Evolutionary conservation across 2,888 invertebrate genomes (phyloP).

Genomic region (Cerastoderma edule): DNA sequence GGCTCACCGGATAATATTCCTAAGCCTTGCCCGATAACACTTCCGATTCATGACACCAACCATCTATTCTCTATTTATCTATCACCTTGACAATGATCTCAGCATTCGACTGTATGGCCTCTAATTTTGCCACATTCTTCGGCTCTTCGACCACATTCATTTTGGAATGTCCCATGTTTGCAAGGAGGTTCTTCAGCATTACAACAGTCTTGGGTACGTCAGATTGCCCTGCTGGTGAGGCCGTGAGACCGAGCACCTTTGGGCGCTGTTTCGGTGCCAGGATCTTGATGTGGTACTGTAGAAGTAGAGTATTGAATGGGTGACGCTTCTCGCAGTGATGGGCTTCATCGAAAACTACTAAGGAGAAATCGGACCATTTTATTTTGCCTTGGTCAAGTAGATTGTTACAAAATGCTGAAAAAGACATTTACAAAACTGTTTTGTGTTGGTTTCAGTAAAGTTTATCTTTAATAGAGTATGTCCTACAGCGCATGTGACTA

Average conservation of each 20-base stretch:
- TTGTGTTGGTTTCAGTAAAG: no score
- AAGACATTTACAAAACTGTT: no score
- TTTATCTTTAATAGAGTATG: no score
- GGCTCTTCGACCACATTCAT: conserved; percentile 68
- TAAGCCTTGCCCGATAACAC: no score
- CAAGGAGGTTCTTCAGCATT: conserved; percentile 71
- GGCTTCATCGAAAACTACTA: conserved; percentile 80
- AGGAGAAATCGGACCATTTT: conserved; percentile 74
- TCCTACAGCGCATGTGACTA: no score
- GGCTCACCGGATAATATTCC: no score
- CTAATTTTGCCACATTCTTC: conserved; percentile 50
- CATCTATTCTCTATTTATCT: no score
- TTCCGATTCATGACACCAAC: no score
- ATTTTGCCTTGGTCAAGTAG: conserved; percentile 66
- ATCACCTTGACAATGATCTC: conserved; percentile 46
- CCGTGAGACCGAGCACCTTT: conserved; percentile 79
- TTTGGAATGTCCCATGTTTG: conserved; percentile 68
- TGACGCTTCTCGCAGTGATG: conserved; percentile 80
- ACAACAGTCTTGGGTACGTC: conserved; percentile 64
- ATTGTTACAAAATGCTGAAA: conserved; percentile 75
- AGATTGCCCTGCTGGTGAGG: conserved; percentile 79
- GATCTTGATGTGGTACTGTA: conserved; percentile 59
- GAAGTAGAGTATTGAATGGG: conserved; percentile 73
- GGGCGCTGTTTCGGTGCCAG: conserved; percentile 49
- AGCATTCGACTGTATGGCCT: conserved; percentile 70